These are phyloP conservation scores for Odontophorus gujanensis DNA, from an alignment of 2,113 vertebrate genomes.

Conservation along the genomic window DNA sequence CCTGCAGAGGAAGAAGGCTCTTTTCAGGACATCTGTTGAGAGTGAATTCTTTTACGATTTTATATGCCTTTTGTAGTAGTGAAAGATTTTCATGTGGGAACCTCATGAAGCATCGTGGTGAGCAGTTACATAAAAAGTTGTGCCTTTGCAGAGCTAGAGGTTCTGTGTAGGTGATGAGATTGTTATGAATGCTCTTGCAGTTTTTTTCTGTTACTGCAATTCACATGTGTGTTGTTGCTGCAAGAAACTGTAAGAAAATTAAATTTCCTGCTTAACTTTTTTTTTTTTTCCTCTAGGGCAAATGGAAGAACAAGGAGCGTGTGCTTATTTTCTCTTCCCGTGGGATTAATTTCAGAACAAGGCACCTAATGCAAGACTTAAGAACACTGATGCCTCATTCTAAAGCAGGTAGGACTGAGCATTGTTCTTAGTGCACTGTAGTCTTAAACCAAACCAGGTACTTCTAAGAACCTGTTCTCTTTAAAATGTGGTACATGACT, in stretches of 20 bases:
- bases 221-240: accelerated
- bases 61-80: too few relatives aligned
- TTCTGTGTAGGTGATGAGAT: accelerated
- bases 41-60: too few relatives aligned
- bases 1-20: neutral
- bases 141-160: accelerated
- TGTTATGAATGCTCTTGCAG: neutral
- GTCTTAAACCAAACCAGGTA: neutral
- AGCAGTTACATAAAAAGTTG: accelerated
- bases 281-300: constrained; percentile 79
- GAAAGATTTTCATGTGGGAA: neutral
- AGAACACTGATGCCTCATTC: constrained; percentile 94
- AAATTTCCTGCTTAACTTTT: neutral
- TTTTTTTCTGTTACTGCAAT: neutral
- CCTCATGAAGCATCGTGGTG: accelerated
- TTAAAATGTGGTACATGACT: neutral
- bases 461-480: accelerated
- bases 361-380: constrained; percentile 95
- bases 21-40: too few relatives aligned
- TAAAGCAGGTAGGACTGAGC: constrained; percentile 86
- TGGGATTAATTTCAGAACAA: constrained; percentile 94
- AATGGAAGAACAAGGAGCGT: constrained; percentile 97
- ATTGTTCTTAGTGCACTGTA: accelerated
- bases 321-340: constrained; percentile 97
- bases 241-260: neutral